Base-by-base conservation (phyloP, 1,140 invertebrate genomes). In the Steinernema khuongi region DNA sequence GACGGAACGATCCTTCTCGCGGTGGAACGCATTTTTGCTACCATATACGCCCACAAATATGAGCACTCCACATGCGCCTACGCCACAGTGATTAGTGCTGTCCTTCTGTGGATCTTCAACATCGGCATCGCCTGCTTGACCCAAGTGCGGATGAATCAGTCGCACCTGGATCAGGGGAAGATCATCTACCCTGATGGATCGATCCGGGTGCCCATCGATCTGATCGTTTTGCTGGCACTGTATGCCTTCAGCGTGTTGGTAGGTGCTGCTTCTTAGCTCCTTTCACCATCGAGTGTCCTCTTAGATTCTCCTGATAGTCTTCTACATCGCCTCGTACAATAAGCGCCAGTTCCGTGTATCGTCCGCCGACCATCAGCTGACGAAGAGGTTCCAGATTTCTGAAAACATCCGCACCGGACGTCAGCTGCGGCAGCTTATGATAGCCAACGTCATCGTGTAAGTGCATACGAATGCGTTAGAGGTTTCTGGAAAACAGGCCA, bases 41-140 rank as follows among this genome's bases (percentile, higher is more conserved):
- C 50, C 50, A 22, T 60, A 60, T 60, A 60, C 50, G 50, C 50
- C 4, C 11, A 60, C 50, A 60, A 60, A 60, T 60, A 60, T 22
- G 50, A 60, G 50, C 50, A 60, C 26, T 11, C 22, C 4, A 4
- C 22, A 4, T 60, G 26, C 50, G 26, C 50, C 22, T 22, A 60
- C 22, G 50, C 26, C 26, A 60, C 50, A 14, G 50, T 60, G 26
- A 17, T 60, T 22, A 60, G 50, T 22, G 4, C 11, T 60, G 11
- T 11, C 26, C 11, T 60, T 11, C 50, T 60, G 11, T 60, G 50
- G 50, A 14, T 60, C 7, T 60, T 60, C 50, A 60, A 60, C 26
- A 7, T 60, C 26, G 50, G 50, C 14, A 60, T 60, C 19, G 50
- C 50, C 4, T 14, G 4, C 22, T n/a, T 60, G 50, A 60, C 11